These are phyloP conservation scores for Neoseiulus cucumeris DNA, from an alignment of 1,140 invertebrate genomes.

Conservation along the genomic window DNA sequence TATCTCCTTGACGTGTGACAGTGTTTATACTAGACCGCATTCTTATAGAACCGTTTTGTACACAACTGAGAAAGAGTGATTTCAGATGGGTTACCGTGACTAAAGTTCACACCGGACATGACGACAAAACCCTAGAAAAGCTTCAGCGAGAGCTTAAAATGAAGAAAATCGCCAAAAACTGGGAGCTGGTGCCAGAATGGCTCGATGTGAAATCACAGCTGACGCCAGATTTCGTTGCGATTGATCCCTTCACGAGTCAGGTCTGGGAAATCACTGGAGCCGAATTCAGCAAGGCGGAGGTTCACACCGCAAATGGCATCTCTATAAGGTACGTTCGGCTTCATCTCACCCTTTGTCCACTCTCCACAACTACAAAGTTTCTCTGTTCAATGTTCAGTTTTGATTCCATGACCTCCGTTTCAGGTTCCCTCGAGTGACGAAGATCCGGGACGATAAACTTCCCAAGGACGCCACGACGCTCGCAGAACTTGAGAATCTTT, in stretches of 20 bases:
- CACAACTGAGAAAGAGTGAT: not conserved
- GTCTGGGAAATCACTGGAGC: constrained; percentile 87
- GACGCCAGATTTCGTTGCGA: constrained; percentile 67
- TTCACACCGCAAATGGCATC: constrained; percentile 73
- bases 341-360: not conserved
- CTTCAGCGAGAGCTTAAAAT: constrained; percentile 55
- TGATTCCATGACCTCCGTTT: not conserved
- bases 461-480: constrained; percentile 62
- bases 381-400: not conserved
- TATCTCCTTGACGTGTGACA: not conserved
- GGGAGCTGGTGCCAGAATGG: constrained; percentile 40
- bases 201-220: constrained; percentile 57
- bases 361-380: not conserved
- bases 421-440: constrained; percentile 66
- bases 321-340: constrained; percentile 38
- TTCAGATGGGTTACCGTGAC: constrained; percentile 20
- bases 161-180: constrained; percentile 50
- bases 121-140: constrained; percentile 55
- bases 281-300: constrained; percentile 64
- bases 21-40: too few species aligned
- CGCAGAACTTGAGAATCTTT: constrained; percentile 37
- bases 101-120: constrained; percentile 55
- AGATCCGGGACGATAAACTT: constrained; percentile 57
- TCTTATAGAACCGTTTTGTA: not conserved
- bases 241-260: constrained; percentile 44